Evolutionary conservation across 37 sponge, comb jelly and placozoan genomes (phyloP).

Genomic region (Mnemiopsis leidyi): DNA sequence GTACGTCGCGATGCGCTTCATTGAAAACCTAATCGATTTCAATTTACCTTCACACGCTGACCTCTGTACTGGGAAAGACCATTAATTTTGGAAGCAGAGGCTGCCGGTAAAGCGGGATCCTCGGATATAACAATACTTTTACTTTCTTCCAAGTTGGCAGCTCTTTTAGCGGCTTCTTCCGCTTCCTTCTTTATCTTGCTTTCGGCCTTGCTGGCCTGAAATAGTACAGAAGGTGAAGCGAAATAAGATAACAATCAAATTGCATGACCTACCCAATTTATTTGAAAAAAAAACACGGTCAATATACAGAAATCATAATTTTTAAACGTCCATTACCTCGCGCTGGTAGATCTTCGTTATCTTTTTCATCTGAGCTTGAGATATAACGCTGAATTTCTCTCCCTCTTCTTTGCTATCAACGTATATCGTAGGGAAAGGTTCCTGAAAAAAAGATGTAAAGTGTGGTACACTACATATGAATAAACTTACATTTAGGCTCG

Average conservation of each 20-base stretch:
- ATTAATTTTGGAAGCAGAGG: slow-evolving; percentile 66
- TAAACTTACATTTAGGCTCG: no score
- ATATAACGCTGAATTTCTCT: slow-evolving; percentile 72
- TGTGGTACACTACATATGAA: no score
- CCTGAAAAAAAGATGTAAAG: no score
- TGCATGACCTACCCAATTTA: not conserved
- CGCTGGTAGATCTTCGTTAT: slow-evolving; percentile 76
- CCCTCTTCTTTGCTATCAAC: slow-evolving; percentile 82
- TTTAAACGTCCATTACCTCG: no score
- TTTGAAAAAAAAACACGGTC: no score
- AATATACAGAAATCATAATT: no score
- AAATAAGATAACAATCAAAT: no score
- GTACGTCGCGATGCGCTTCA: no score
- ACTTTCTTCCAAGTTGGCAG: slow-evolving; percentile 82
- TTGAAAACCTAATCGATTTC: no score
- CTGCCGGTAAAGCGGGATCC: slow-evolving; percentile 78
- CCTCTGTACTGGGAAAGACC: not conserved
- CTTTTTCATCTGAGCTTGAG: slow-evolving; percentile 92
- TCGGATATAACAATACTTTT: slow-evolving; percentile 73
- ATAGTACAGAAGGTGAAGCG: not conserved
- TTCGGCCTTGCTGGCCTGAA: not conserved
- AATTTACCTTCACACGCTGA: slow-evolving; percentile 1
- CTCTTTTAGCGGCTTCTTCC: slow-evolving; percentile 78
- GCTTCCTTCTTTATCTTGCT: slow-evolving; percentile 66
- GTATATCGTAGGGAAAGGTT: slow-evolving; percentile 78